These are phyloP conservation scores for Lagopus muta DNA, from an alignment of 2,113 vertebrate genomes.

Conservation along the genomic window DNA sequence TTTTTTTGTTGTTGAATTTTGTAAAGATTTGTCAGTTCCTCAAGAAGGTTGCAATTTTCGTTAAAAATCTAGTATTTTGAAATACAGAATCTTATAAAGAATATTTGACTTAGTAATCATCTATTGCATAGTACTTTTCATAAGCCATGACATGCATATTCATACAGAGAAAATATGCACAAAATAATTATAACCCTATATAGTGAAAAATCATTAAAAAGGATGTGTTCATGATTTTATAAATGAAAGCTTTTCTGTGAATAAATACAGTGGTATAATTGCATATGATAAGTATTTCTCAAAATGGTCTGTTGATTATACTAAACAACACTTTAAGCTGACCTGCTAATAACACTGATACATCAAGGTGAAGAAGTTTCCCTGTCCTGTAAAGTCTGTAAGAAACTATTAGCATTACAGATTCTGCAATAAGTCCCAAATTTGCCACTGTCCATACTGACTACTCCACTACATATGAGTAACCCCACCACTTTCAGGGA, in stretches of 20 bases:
- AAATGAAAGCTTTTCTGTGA: neutral
- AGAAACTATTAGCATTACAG: neutral
- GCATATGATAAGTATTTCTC: neutral
- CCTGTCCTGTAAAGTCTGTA: neutral
- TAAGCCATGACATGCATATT: neutral
- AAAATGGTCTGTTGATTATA: neutral
- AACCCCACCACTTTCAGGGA: neutral
- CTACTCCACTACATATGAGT: neutral
- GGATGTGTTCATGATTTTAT: neutral
- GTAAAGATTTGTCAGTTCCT: neutral
- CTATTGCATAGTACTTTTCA: neutral
- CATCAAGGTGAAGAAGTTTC: neutral
- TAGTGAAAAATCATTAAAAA: neutral
- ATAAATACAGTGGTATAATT: neutral
- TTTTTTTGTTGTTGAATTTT: neutral
- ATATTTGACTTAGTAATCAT: neutral
- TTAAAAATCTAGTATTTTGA: neutral
- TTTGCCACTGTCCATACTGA: neutral
- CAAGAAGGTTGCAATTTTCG: neutral
- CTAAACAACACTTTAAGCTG: neutral
- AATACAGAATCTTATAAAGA: neutral
- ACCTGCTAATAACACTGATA: neutral
- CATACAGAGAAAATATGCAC: neutral
- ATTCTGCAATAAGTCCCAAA: accelerated
- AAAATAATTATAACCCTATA: neutral